These are phyloP conservation scores for Eupithecia abbreviata DNA, from an alignment of 2,888 invertebrate genomes.

Conservation along the genomic window DNA sequence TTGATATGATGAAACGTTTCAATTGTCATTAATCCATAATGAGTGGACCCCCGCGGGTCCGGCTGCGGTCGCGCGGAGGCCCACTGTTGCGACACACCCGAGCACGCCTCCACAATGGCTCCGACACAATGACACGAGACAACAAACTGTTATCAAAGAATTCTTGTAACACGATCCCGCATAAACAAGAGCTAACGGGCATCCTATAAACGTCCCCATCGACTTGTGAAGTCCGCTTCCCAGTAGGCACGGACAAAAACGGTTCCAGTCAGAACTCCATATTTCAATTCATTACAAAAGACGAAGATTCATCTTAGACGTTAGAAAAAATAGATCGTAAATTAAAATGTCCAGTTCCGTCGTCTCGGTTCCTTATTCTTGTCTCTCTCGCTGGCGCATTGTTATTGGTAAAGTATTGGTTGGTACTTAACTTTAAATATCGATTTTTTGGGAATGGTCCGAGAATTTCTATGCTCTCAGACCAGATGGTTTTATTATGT, in stretches of 20 bases:
- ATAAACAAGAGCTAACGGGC: slow-evolving; percentile 71
- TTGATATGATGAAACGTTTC: slow-evolving; percentile 70
- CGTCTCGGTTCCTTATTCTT: slow-evolving; percentile 57
- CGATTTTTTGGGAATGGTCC: slow-evolving; percentile 71
- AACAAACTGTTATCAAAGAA: slow-evolving; percentile 68
- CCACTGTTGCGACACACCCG: slow-evolving; percentile 61
- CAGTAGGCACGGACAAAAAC: slow-evolving; percentile 75
- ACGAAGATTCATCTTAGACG: slow-evolving; percentile 79
- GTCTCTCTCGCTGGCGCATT: slow-evolving; percentile 68
- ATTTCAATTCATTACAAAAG: slow-evolving; percentile 81
- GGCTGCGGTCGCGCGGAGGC: slow-evolving; percentile 54
- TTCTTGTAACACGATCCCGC: slow-evolving; percentile 69
- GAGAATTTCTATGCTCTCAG: slow-evolving; percentile 68
- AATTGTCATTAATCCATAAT: slow-evolving; percentile 75
- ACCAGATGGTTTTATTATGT: slow-evolving; percentile 76
- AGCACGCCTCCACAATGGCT: slow-evolving; percentile 66
- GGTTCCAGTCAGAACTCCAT: slow-evolving; percentile 70
- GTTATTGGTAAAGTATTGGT: slow-evolving; percentile 74
- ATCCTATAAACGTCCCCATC: slow-evolving; percentile 65
- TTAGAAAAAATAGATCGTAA: slow-evolving; percentile 78
- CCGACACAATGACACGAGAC: slow-evolving; percentile 69
- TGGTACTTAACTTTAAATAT: slow-evolving; percentile 79
- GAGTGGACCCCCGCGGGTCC: slow-evolving; percentile 62
- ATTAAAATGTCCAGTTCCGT: slow-evolving; percentile 79
- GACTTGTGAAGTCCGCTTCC: slow-evolving; percentile 82